phyloP scores from a whole-genome alignment of 2,113 vertebrate genomes.

The Corvus cornix region DNA sequence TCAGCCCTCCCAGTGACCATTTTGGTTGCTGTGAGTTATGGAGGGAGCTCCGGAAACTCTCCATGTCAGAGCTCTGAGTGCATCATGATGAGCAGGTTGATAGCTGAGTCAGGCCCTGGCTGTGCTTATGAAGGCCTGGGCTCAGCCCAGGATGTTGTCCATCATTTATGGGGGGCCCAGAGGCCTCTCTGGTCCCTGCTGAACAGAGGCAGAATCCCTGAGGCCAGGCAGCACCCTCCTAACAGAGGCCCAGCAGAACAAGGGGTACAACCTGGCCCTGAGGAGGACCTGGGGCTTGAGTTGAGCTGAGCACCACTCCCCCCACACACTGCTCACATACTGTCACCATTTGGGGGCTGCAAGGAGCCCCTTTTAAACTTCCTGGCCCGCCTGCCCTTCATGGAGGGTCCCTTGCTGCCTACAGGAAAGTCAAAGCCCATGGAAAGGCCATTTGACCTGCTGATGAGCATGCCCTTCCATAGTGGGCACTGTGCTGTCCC shows the following conservation, averaged over 20 bases:
- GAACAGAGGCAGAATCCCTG: background rate
- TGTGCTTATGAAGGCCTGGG: background rate
- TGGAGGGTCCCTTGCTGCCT: accelerated
- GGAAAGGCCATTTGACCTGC: accelerated
- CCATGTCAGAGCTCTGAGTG: accelerated
- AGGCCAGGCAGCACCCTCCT: too few species aligned
- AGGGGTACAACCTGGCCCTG: background rate
- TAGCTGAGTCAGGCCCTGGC: background rate
- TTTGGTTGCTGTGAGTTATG: background rate
- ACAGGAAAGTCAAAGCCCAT: accelerated
- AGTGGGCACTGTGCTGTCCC: background rate
- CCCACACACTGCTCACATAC: accelerated
- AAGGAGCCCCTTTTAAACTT: background rate
- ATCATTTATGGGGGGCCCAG: background rate
- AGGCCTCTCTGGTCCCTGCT: background rate
- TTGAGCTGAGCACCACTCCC: accelerated
- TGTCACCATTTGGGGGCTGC: background rate
- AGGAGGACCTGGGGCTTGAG: accelerated
- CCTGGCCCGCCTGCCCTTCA: background rate
- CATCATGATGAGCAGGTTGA: accelerated
- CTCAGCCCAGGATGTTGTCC: background rate
- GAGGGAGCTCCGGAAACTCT: background rate
- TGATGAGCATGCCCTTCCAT: accelerated
- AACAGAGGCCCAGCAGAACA: background rate
- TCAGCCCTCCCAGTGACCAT: background rate